Evolutionary conservation across 2,888 invertebrate genomes (phyloP).

Genomic region (Drosophila bunnanda): DNA sequence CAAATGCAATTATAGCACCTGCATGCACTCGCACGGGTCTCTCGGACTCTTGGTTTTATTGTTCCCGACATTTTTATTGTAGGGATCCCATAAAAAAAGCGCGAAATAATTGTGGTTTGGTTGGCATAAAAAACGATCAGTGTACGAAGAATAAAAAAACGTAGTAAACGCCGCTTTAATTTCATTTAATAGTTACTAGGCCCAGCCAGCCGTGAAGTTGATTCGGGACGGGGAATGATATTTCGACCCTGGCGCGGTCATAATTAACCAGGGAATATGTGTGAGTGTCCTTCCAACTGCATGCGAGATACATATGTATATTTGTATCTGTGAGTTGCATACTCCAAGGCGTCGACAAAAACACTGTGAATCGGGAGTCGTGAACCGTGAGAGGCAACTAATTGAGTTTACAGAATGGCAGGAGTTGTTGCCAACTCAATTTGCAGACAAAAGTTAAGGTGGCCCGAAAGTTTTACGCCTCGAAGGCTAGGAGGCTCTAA

Average conservation of each 20-base stretch:
- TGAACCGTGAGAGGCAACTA: constrained; percentile 41
- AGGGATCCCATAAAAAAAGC: constrained; percentile 12
- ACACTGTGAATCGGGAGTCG: not conserved
- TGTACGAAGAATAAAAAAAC: constrained; percentile 7
- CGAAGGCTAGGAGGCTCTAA: constrained; percentile 1
- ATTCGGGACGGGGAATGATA: constrained; percentile 2
- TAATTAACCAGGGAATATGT: constrained; percentile 22
- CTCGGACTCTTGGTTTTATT: constrained; percentile 18
- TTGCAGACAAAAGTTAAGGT: constrained; percentile 45
- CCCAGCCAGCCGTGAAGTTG: constrained; percentile 30
- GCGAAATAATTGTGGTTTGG: constrained; percentile 43
- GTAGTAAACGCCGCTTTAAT: constrained; percentile 33
- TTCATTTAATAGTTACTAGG: constrained; percentile 15
- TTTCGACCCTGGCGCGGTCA: constrained; percentile 3
- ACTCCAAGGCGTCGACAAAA: constrained; percentile 35
- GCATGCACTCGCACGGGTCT: constrained; percentile 47
- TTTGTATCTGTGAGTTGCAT: constrained; percentile 48
- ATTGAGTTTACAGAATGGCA: constrained; percentile 53
- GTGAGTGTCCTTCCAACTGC: constrained; percentile 16
- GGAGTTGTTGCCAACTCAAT: constrained; percentile 45
- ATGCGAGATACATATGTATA: constrained; percentile 8
- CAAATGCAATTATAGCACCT: constrained; percentile 76
- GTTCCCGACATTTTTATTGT: constrained; percentile 25
- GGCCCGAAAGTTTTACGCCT: constrained; percentile 27
- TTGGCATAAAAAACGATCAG: constrained; percentile 5